Evolutionary conservation across 2,113 vertebrate species (phyloP), one percentile per base, ranked within the genome.

Genomic region (Sylvia atricapilla): DNA sequence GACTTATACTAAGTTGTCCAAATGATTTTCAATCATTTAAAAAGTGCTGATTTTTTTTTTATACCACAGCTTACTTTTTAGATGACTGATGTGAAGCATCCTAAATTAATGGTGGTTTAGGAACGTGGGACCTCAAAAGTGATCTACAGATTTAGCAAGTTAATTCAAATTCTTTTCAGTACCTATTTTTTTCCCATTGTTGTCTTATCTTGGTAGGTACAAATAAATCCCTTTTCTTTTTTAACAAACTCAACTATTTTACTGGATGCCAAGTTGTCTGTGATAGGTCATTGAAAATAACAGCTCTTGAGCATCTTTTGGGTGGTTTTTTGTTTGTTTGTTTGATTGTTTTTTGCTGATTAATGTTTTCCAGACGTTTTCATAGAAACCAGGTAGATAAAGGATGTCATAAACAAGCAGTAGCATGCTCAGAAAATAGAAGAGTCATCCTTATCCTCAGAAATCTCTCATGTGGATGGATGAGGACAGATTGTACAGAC

Each of bases 311-410:
- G 6, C 15, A 46, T 19, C 4, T 55, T 52, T 49, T 15, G n/a
- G 4, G 4, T 37, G 37, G 0, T 1, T 10, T 9, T 56, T 31
- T 47, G 5, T 1, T 2, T 9, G 37, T 37, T 37, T 37, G 37
- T 37, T 37, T 37, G 37, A 37, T 37, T 37, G 37, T 11, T 9
- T 44, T 30, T 41, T 72, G 44, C 9, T 46, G 7, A 8, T 89
- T 58, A 55, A 43, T 30, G 3, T 82, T 93, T 84, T 77, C 30
- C 39, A 78, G 31, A 37, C 2, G 50, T 53, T 89, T 78, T 82
- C 78, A 35, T 67, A 39, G 25, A 77, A 80, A 41, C 4, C 16
- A 28, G 19, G 2, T 41, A 10, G 15, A 13, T 18, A n/a, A 90
- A 10, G 16, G 15, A 49, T 52, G 12, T 46, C 15, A 33, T 55